These are phyloP conservation scores for Ligdia adustata DNA, from an alignment of 2,888 invertebrate genomes.

Conservation along the genomic window DNA sequence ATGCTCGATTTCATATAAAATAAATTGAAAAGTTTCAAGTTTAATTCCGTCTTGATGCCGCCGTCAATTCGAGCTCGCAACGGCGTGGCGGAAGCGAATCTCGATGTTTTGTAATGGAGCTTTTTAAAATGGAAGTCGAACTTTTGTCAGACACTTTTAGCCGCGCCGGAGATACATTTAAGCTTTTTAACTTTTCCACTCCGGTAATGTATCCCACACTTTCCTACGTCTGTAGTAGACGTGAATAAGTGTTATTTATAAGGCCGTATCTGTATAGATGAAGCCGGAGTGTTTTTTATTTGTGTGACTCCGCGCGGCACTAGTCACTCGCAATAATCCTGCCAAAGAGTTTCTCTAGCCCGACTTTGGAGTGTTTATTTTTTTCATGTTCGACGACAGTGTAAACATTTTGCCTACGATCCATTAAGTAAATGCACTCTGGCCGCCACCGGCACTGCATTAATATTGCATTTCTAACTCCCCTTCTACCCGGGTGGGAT, in stretches of 20 bases:
- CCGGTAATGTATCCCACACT: conserved; percentile 82
- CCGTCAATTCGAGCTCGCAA: conserved; percentile 69
- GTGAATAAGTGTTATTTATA: conserved; percentile 73
- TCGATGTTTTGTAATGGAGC: conserved; percentile 84
- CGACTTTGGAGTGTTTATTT: conserved; percentile 57
- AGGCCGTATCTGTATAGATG: conserved; percentile 57
- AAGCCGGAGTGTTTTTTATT: conserved; percentile 67
- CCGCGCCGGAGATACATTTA: conserved; percentile 83
- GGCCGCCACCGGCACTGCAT: conserved; percentile 79
- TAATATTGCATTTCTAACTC: conserved; percentile 86
- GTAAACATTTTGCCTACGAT: conserved; percentile 78
- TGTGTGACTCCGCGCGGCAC: conserved; percentile 61
- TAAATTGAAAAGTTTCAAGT: conserved; percentile 78
- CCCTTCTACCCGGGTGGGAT: conserved; percentile 45
- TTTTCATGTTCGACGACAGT: conserved; percentile 67
- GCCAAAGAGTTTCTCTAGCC: conserved; percentile 67
- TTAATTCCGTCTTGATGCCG: conserved; percentile 74
- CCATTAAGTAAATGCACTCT: conserved; percentile 82
- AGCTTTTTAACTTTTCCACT: conserved; percentile 85
- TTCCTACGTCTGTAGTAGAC: conserved; percentile 70
- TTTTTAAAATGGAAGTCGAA: conserved; percentile 84
- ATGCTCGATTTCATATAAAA: conserved; percentile 74
- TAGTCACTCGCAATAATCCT: conserved; percentile 68
- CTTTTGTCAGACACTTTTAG: conserved; percentile 85
- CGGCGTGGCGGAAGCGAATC: conserved; percentile 80